Percentiles rank a stretch among this genome's conserved stretches.
These are phyloP conservation scores for Drosophila kikkawai DNA, from an alignment of 1,140 invertebrate species.

Conservation along the genomic window DNA sequence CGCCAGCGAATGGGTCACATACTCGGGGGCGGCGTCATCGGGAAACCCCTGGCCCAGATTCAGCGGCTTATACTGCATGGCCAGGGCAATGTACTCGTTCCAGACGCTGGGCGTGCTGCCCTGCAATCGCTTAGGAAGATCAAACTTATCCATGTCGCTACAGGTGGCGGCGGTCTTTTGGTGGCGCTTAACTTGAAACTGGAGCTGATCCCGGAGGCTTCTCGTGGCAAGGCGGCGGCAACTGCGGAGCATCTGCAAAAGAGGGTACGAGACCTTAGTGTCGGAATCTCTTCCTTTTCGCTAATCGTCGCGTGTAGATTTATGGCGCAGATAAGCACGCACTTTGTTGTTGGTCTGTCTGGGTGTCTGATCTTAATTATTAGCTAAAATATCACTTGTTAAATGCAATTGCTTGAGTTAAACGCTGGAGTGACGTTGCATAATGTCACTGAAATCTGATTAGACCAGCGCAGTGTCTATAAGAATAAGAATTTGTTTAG, in stretches of 20 bases:
- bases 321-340: constrained; percentile 31
- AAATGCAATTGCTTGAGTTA: constrained; percentile 58
- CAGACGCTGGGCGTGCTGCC: constrained; percentile 88
- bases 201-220: constrained; percentile 4
- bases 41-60: constrained; percentile 99
- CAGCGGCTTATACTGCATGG: constrained; percentile 94
- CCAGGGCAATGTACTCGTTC: constrained; percentile 97
- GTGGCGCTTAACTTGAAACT: constrained; percentile 17
- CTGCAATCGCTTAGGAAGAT: constrained; percentile 87
- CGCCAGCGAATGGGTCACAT: constrained; percentile 92
- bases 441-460: constrained; percentile 62
- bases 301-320: constrained; percentile 36
- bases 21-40: constrained; percentile 94
- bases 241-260: constrained; percentile 61
- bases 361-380: neutral
- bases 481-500: constrained; percentile 54
- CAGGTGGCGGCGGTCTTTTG: constrained; percentile 20
- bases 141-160: constrained; percentile 86
- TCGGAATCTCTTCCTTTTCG: constrained; percentile 1
- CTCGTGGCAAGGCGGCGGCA: constrained; percentile 26
- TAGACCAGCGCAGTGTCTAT: constrained; percentile 34
- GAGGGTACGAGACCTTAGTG: constrained; percentile 15
- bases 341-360: constrained; percentile 34
- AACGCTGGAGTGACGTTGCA: constrained; percentile 68
- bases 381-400: constrained; percentile 54